phyloP scores from a whole-genome alignment of 2,113 vertebrate species.

The Cariama cristata region DNA sequence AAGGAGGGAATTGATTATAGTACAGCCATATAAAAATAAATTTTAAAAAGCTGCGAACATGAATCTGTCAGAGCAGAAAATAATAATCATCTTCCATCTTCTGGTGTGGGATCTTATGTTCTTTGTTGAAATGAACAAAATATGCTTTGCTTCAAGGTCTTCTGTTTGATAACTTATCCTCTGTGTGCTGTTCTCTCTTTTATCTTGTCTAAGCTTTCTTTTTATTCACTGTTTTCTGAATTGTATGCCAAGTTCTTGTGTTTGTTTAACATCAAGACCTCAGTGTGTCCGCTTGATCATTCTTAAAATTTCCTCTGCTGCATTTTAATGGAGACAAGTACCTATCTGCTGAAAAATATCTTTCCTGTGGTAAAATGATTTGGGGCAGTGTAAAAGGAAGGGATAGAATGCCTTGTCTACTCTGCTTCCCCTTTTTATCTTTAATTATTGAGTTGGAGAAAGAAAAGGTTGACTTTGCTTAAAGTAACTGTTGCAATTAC shows the following conservation, averaged over 20 bases:
- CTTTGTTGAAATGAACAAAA: conserved; percentile 55
- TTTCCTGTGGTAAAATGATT: not conserved
- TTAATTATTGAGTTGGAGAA: not conserved
- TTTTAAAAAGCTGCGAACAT: not conserved
- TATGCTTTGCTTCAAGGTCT: conserved; percentile 39
- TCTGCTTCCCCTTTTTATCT: not conserved
- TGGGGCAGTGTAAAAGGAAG: not conserved
- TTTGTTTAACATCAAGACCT: conserved; percentile 9
- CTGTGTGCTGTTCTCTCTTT: not conserved
- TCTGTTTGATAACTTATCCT: conserved; percentile 5
- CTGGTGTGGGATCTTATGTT: not conserved
- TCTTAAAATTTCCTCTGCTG: not conserved
- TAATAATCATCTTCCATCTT: conserved; percentile 37
- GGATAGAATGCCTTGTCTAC: not conserved
- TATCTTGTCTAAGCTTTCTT: not conserved
- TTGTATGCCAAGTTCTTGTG: not conserved
- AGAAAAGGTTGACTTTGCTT: not conserved
- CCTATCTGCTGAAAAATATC: not conserved
- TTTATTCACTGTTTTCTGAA: not conserved
- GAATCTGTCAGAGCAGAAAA: conserved; percentile 43
- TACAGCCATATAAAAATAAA: conserved; percentile 11
- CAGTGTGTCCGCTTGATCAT: conserved; percentile 1
- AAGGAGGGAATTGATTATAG: not conserved
- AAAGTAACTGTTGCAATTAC: not conserved
- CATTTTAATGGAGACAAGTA: conserved; percentile 3